Base-by-base conservation (phyloP, 2,797 vertebrate genomes). In the Tapera naevia region DNA sequence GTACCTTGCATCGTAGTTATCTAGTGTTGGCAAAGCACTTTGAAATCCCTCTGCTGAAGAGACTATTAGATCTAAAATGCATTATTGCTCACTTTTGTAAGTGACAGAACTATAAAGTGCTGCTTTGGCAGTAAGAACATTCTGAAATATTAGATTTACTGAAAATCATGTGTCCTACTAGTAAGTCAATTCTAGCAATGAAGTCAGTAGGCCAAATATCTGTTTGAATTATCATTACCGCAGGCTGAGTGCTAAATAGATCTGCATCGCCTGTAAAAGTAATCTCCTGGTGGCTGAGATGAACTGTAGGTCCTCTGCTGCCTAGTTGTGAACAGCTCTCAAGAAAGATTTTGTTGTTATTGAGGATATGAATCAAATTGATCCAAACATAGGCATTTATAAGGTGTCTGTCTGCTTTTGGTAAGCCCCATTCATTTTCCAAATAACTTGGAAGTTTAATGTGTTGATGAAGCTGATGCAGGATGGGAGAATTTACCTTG, bases 101-200 rank as follows among this genome's bases (percentile, higher is more conserved):
- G 60, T 43, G 11, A 67, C 78, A 48, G 76, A 73, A 89, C 71
- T 35, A 33, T 54, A 56, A 93, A 95, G 94, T 88, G 71, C 86
- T 92, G 17, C 81, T 82, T 87, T 92, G 87, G 81, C 86, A 89
- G 93, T 73, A 79, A 88, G 67, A 94, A 21, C 67, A 3, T 69
- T 94, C 73, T 50, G 80, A 78, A 93, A 75, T 73, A 86, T 67
- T 87, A 84, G 75, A 84, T 95, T 86, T 93, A 89, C 71, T 87
- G 88, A 56, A 88, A 91, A 28, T 17, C 37, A 24, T 24, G n/a
- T 57, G 35, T 39, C 48, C 57, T 89, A 25, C 51, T 51, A 75
- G 60, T 70, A 87, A 80, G 87, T 90, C 58, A 74, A 21, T 90
- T 88, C 57, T 22, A 45, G 70, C 72, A 62, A 37, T 73, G 71